A percentile compares a stretch with the other conserved stretches of the same genome.
Conservation (phyloP, 2,113 vertebrate species). For the Upupa epops region DNA sequence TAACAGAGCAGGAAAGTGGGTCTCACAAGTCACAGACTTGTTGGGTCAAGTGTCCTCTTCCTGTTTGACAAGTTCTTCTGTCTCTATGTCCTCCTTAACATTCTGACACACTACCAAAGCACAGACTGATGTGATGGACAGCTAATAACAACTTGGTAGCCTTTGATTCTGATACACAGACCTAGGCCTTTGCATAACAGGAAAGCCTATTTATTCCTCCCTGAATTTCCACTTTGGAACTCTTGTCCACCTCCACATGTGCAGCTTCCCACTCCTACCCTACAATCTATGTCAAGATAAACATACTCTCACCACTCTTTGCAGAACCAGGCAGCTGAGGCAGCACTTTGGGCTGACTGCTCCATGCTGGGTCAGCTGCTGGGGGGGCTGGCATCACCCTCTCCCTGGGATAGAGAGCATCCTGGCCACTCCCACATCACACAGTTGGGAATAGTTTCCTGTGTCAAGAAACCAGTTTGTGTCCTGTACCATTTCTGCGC, state of each 20-base stretch:
- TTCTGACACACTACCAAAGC: slow-evolving; percentile 49
- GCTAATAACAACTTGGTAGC: slow-evolving; percentile 59
- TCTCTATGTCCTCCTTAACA: slow-evolving; percentile 58
- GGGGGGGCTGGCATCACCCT: background rate
- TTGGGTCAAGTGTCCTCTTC: slow-evolving; percentile 68
- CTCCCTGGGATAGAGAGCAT: background rate
- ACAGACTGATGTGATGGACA: slow-evolving; percentile 44
- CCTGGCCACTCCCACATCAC: slow-evolving; percentile 21
- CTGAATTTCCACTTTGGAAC: background rate
- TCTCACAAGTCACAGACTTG: slow-evolving; percentile 38
- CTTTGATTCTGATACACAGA: background rate
- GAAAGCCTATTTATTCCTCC: background rate
- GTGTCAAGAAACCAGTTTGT: background rate
- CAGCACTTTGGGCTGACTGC: background rate
- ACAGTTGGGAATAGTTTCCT: background rate
- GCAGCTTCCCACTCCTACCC: background rate
- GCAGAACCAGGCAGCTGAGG: background rate
- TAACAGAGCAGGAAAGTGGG: slow-evolving; percentile 39
- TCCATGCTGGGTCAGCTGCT: slow-evolving; percentile 14
- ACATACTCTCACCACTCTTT: background rate
- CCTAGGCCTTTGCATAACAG: background rate
- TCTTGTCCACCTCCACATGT: background rate
- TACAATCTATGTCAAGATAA: background rate
- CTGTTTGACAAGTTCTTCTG: slow-evolving; percentile 69
- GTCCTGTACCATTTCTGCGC: background rate